Evolutionary conservation across 2,113 vertebrate genomes (phyloP), one percentile per base, ranked within the genome.

Genomic region (Lophotis ruficrista): DNA sequence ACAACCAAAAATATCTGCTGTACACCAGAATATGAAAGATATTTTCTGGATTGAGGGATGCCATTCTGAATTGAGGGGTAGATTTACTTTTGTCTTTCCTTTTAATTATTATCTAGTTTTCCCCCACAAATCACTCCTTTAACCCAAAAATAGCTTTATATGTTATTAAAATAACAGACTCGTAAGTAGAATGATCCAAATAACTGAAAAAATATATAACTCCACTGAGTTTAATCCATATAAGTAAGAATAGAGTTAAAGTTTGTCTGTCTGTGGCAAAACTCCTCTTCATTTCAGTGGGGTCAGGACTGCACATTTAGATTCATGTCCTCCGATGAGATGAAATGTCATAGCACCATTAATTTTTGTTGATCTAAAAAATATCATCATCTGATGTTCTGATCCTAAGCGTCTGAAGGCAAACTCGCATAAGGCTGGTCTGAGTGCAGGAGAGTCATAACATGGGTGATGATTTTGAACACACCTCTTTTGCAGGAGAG

Each of bases 301-400:
- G 41, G 9, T 60, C 41, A 70, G 33, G n/a, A 88, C 41, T 65
- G 13, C 12, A 61, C 22, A 24, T 73, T 87, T 65, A 83, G 64
- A 87, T 86, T 75, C 41, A 47, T 65, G n/a, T 81, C 37, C 22
- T 86, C 47, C 2, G 3, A 47, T 69, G 66, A 89, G 77, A 87
- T 83, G 45, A 87, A 87, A 75, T 95, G 31, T 84, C 78, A 88
- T 24, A 88, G 28, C 28, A 76, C 25, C 9, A 31, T 69, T 90
- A 83, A 73, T 83, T 91, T 93, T 86, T 83, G 58, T 94, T 94
- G 25, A 58, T 72, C 37, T 81, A 77, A 78, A 92, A 89, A 82
- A 24, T 50, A 86, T 17, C 12, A 58, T 81, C 17, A 64, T 79
- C 41, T 69, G 16, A 54, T 65, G n/a, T 83, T 77, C 54, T 76